A percentile compares a stretch with the other conserved stretches of the same genome.
Evolutionary conservation across 2,888 invertebrate species (phyloP).

Genomic region (Drosophila infuscata): DNA sequence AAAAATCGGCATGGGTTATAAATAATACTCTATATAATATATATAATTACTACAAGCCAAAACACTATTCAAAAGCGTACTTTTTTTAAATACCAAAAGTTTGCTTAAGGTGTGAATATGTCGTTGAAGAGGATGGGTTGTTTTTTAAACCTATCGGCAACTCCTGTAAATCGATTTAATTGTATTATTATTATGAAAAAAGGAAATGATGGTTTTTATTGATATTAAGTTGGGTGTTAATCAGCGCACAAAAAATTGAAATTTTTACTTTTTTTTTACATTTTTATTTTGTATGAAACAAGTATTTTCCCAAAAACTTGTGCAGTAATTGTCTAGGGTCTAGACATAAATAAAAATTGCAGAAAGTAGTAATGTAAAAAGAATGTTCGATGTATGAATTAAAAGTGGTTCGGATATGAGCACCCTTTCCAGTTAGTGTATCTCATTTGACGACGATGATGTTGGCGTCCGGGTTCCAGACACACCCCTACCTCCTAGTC

Average conservation of each 20-base stretch:
- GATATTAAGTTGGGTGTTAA: neutral
- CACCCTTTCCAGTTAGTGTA: neutral
- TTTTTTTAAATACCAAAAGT: neutral
- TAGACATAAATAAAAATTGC: neutral
- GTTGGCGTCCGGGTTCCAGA: slow-evolving; percentile 2
- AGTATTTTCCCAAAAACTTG: neutral
- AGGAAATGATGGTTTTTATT: neutral
- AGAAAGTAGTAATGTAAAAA: neutral
- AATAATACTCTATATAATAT: neutral
- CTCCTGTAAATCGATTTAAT: neutral
- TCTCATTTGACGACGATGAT: neutral
- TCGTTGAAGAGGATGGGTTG: neutral
- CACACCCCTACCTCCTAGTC: neutral
- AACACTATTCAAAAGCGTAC: neutral
- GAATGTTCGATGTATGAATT: neutral
- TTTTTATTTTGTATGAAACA: too few relatives aligned
- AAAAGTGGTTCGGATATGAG: neutral
- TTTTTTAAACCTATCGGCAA: too few relatives aligned
- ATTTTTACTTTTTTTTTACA: neutral
- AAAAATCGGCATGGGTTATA: neutral
- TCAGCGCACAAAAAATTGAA: neutral
- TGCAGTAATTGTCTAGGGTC: too few relatives aligned
- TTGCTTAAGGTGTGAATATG: neutral
- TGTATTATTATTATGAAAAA: neutral
- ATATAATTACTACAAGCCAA: neutral